Conservation (phyloP, 2,797 vertebrate species). For the Oceanodroma leucorhoa region DNA sequence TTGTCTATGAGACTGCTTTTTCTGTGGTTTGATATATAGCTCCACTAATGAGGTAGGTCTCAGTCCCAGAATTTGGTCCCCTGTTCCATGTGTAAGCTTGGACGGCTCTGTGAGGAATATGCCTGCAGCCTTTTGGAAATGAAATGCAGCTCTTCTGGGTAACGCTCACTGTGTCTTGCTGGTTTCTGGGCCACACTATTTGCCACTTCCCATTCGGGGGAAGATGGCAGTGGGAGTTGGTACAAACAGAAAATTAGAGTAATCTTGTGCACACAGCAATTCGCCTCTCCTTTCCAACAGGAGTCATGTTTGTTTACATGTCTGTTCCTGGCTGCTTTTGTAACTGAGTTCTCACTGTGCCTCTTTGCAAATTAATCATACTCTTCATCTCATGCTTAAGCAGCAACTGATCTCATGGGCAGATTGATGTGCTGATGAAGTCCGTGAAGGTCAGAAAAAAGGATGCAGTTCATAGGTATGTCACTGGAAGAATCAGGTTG, state of each 20-base stretch:
- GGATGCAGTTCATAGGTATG: neutral
- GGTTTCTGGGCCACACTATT: neutral
- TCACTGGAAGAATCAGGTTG: neutral
- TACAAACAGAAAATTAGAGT: neutral
- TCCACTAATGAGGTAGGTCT: conserved; percentile 18
- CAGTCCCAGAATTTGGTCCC: neutral
- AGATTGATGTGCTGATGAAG: neutral
- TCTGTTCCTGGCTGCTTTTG: neutral
- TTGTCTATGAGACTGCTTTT: neutral
- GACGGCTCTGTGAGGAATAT: neutral
- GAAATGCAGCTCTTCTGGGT: neutral
- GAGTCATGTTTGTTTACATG: neutral
- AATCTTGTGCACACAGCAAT: neutral
- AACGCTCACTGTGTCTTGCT: accelerated
- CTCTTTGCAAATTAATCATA: neutral
- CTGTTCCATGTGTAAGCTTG: neutral
- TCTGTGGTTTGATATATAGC: conserved; percentile 22
- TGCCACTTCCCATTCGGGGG: neutral
- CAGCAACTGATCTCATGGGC: neutral
- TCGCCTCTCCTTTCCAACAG: neutral
- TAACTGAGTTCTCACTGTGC: neutral
- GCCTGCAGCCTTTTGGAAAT: neutral
- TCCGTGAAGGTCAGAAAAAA: neutral
- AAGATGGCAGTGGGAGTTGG: neutral
- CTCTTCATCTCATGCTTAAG: neutral